Percentiles rank a stretch among this genome's conserved stretches.
Conservation (phyloP, 1,140 invertebrate species). For the Listronotus bonariensis region DNA sequence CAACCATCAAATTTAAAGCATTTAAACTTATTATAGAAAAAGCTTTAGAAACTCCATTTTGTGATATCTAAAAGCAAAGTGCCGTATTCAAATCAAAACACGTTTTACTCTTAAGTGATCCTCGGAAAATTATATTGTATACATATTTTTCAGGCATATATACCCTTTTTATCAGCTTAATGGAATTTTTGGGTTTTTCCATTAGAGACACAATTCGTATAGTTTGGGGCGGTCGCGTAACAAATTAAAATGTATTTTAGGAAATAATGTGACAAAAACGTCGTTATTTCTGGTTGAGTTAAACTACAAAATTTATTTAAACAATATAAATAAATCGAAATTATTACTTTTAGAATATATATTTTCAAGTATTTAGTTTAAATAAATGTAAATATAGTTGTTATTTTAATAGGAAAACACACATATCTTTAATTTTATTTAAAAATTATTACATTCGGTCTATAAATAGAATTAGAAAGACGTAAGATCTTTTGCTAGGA, state of each 20-base stretch:
- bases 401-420: too few relatives aligned
- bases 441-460: too few relatives aligned
- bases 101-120: slow-evolving; percentile 27
- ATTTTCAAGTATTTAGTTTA: too few relatives aligned
- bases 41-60: slow-evolving; percentile 21
- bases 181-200: slow-evolving; percentile 31
- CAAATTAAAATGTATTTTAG: slow-evolving; percentile 15
- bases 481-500: too few relatives aligned
- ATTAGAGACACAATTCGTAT: slow-evolving; percentile 25
- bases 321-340: too few relatives aligned
- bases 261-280: too few relatives aligned
- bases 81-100: slow-evolving; percentile 32
- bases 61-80: slow-evolving; percentile 21
- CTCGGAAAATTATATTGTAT: slow-evolving; percentile 29
- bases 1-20: slow-evolving; percentile 24
- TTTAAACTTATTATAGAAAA: slow-evolving; percentile 22
- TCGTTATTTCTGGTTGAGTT: too few relatives aligned
- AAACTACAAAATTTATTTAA: too few relatives aligned
- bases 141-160: slow-evolving; percentile 24
- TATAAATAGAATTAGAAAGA: too few relatives aligned
- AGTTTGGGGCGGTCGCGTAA: slow-evolving; percentile 1
- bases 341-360: too few relatives aligned
- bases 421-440: too few relatives aligned
- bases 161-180: slow-evolving; percentile 25
- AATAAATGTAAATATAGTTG: too few relatives aligned